phyloP scores from a whole-genome alignment of 2,888 invertebrate genomes.

The Spodoptera littoralis region DNA sequence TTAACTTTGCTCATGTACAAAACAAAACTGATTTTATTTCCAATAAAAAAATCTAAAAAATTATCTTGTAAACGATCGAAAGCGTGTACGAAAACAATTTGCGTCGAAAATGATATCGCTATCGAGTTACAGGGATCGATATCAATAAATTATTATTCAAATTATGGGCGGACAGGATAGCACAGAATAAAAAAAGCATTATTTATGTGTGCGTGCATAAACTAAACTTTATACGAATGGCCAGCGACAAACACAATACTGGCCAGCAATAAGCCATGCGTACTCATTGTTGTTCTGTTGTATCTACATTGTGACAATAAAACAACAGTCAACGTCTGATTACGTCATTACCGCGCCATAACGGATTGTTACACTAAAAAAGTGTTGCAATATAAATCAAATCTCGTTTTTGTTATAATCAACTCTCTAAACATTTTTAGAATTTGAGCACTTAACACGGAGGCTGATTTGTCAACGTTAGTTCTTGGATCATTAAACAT shows the following conservation, averaged over 20 bases:
- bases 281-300: constrained; percentile 61
- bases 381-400: constrained; percentile 45
- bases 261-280: constrained; percentile 65
- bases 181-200: constrained; percentile 31
- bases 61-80: background rate
- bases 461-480: constrained; percentile 7
- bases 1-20: too few relatives aligned
- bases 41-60: too few relatives aligned
- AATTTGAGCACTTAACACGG: constrained; percentile 3
- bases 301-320: constrained; percentile 51
- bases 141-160: constrained; percentile 17
- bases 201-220: constrained; percentile 19
- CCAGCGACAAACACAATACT: constrained; percentile 62
- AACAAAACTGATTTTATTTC: too few relatives aligned
- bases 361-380: constrained; percentile 45
- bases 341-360: constrained; percentile 63
- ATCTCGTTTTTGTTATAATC: constrained; percentile 20
- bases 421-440: constrained; percentile 30
- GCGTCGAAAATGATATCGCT: background rate
- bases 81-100: constrained; percentile 4
- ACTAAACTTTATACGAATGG: constrained; percentile 28
- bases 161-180: constrained; percentile 22
- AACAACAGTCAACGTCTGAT: constrained; percentile 48
- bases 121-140: constrained; percentile 15
- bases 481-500: constrained; percentile 16